Evolutionary conservation across 2,113 vertebrate species (phyloP), one percentile per base, ranked within the genome.

Genomic region (Alligator mississippiensis): DNA sequence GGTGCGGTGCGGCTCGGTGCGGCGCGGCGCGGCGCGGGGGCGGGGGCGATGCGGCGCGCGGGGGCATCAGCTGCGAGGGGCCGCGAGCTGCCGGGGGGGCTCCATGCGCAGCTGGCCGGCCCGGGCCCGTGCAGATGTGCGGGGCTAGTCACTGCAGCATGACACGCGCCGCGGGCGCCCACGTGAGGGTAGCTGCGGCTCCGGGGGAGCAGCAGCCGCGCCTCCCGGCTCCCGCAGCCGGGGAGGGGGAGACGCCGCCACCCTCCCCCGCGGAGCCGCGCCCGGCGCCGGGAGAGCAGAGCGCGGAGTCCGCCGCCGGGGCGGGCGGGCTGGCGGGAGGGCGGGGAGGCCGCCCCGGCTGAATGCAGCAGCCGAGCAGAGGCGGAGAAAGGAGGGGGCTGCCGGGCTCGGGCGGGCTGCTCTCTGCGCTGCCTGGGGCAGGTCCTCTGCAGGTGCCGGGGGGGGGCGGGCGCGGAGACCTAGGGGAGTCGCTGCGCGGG

Each of bases 401-500:
- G 81, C 22, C 62, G 78, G 80, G 82, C 87, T 87, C 59, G n/a
- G 89, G 82, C 90, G 75, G 63, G 95, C 87, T 98, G 98, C 98
- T 98, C 82, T 98, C 98, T 95, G 96, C 95, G 91, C 93, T 87
- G 91, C 96, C 94, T 3, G 93, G 90, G 66, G 78, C 84, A 94
- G 93, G 88, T 92, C 90, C 38, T 38, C 38, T 38, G 96, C 93
- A 19, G 95, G 94, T 90, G 93, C 95, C 88, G 70, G 94, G 66
- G 94, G 98, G 97, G 97, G 98, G 96, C 90, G 96, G 97, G 94
- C 97, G 96, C 91, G 95, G 96, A 97, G 98, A 94, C 96, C 93
- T 97, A 97, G 97, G 97, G 87, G 85, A 59, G 85, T 97, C 92
- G 96, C 97, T 38, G 92, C 90, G 96, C 93, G 19, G 95, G 94